phyloP scores from a whole-genome alignment of 2,888 invertebrate genomes.

The Eutolmus rufibarbis region DNA sequence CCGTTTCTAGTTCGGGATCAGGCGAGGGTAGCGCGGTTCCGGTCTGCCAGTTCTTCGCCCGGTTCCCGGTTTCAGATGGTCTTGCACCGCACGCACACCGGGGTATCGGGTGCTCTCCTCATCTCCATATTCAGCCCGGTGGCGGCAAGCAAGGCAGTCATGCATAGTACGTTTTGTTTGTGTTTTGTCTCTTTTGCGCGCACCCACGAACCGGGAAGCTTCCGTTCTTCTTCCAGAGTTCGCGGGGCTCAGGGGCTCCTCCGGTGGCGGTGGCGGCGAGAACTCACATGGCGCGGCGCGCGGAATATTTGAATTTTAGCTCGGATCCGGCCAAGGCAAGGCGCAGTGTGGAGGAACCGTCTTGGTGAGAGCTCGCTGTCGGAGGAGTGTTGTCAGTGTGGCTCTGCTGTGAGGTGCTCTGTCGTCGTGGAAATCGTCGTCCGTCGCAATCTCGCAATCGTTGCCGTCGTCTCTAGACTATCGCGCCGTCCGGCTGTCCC shows the following conservation, averaged over 20 bases:
- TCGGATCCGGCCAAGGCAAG: background rate
- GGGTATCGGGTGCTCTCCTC: background rate
- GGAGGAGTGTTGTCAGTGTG: background rate
- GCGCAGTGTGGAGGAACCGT: background rate
- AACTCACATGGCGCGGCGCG: background rate
- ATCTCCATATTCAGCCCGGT: background rate
- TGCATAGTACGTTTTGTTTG: slow-evolving; percentile 9
- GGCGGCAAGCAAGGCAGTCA: background rate
- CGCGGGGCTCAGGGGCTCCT: background rate
- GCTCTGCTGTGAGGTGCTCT: background rate
- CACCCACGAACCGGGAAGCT: slow-evolving; percentile 1
- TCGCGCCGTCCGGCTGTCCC: background rate
- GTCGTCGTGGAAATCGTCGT: background rate
- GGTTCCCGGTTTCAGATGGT: background rate
- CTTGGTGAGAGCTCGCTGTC: background rate
- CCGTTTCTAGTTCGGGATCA: background rate
- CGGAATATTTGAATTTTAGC: slow-evolving; percentile 21
- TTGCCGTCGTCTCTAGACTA: background rate
- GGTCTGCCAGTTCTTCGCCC: slow-evolving; percentile 1
- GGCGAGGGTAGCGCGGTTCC: background rate
- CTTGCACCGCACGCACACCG: slow-evolving; percentile 5
- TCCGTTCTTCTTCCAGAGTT: background rate
- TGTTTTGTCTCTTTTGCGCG: slow-evolving; percentile 24
- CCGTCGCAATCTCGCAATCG: background rate
- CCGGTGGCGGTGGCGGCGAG: background rate